phyloP scores from a whole-genome alignment of 2,888 invertebrate species.

The Matsumyia berberina region DNA sequence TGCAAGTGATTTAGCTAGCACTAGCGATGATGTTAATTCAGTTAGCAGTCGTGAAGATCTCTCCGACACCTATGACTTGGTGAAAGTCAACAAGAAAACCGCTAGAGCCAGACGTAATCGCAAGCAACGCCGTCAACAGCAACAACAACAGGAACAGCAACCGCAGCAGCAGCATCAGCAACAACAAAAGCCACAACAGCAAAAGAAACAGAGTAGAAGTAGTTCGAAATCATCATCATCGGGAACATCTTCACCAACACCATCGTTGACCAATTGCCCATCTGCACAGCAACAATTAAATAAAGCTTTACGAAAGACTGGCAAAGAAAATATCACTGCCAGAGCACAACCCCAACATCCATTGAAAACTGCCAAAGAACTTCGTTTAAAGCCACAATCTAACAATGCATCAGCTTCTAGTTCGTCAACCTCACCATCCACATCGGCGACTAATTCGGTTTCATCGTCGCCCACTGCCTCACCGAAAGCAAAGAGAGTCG shows the following conservation, averaged over 20 bases:
- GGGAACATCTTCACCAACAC: slow-evolving; percentile 54
- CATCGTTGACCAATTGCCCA: slow-evolving; percentile 1
- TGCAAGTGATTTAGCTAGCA: slow-evolving; percentile 80
- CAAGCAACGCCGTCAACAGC: slow-evolving; percentile 66
- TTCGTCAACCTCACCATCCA: slow-evolving; percentile 71
- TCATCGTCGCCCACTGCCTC: slow-evolving; percentile 80
- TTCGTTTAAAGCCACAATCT: slow-evolving; percentile 22
- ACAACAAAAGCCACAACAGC: slow-evolving; percentile 27
- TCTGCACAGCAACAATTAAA: slow-evolving; percentile 64
- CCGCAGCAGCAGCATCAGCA: slow-evolving; percentile 41
- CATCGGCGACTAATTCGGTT: slow-evolving; percentile 80
- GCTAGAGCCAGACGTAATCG: slow-evolving; percentile 62
- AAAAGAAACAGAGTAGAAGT: slow-evolving; percentile 60
- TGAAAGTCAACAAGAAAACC: slow-evolving; percentile 57
- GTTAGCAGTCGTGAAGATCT: slow-evolving; percentile 80
- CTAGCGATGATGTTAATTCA: slow-evolving; percentile 80
- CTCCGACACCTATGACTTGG: slow-evolving; percentile 76
- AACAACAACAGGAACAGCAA: slow-evolving; percentile 65
- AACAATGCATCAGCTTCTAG: slow-evolving; percentile 46
- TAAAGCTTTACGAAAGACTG: slow-evolving; percentile 43
- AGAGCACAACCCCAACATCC: slow-evolving; percentile 45
- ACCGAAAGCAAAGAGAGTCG: slow-evolving; percentile 78
- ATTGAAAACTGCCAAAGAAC: slow-evolving; percentile 59
- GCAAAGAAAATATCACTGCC: slow-evolving; percentile 62
- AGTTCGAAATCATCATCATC: slow-evolving; percentile 52